Percentiles rank a stretch among this genome's conserved stretches.
phyloP scores from a whole-genome alignment of 35 echinoderm and acorn worm genomes.

The Diadema setosum region DNA sequence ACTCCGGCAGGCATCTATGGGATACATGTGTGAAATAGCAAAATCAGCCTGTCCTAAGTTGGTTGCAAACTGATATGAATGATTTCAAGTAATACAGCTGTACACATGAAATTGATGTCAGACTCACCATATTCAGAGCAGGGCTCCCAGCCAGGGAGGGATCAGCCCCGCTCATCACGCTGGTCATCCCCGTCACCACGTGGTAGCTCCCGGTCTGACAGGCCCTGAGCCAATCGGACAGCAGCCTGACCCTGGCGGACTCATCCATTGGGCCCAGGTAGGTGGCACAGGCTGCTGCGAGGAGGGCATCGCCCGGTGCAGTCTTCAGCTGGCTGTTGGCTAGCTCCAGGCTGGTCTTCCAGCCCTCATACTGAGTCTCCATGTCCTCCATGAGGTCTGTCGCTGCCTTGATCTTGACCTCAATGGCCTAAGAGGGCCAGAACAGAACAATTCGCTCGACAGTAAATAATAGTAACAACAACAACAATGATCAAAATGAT shows the following conservation, averaged over 20 bases:
- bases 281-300: conserved; percentile 80
- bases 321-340: conserved; percentile 60
- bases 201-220: conserved; percentile 59
- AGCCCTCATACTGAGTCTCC: conserved; percentile 62
- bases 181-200: background rate
- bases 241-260: conserved; percentile 27
- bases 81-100: background rate
- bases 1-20: no score
- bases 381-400: conserved; percentile 82
- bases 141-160: background rate
- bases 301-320: conserved; percentile 80
- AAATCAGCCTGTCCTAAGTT: no score
- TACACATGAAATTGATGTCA: no score
- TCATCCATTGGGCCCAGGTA: conserved; percentile 89
- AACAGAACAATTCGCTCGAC: no score
- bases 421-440: conserved; percentile 28
- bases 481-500: no score
- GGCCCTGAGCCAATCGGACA: conserved; percentile 71
- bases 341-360: conserved; percentile 51
- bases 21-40: no score
- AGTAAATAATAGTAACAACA: no score
- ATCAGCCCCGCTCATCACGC: background rate
- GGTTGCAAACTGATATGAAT: no score
- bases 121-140: background rate
- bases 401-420: conserved; percentile 68